phyloP scores from a whole-genome alignment of 2,888 invertebrate species.

The Apotomis betuletana region DNA sequence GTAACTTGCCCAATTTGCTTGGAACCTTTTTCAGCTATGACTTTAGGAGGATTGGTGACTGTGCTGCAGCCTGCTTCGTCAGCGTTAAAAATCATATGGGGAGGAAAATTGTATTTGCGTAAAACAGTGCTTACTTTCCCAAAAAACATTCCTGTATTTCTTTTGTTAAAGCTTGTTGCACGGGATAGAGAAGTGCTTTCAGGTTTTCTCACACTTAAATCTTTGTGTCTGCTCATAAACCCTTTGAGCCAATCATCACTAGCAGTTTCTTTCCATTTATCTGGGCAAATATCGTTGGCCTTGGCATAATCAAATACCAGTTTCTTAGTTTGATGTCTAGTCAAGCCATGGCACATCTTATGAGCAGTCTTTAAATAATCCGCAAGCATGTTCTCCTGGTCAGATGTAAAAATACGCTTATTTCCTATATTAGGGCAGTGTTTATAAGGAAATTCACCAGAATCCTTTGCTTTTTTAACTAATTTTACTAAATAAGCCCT shows the following conservation, averaged over 20 bases:
- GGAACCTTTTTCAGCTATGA: slow-evolving; percentile 42
- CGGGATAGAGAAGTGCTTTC: slow-evolving; percentile 44
- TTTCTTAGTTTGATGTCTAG: slow-evolving; percentile 44
- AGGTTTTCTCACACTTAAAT: slow-evolving; percentile 42
- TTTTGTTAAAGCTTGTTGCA: slow-evolving; percentile 43
- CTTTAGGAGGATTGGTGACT: slow-evolving; percentile 44
- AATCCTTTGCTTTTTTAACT: slow-evolving; percentile 42
- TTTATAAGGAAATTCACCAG: slow-evolving; percentile 36
- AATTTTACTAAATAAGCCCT: slow-evolving; percentile 43
- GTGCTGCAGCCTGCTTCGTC: slow-evolving; percentile 44
- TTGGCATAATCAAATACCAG: slow-evolving; percentile 44
- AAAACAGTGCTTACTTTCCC: slow-evolving; percentile 42
- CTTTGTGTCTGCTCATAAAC: slow-evolving; percentile 42
- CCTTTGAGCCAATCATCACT: slow-evolving; percentile 44
- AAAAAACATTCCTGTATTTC: slow-evolving; percentile 42
- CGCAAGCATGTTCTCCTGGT: slow-evolving; percentile 43
- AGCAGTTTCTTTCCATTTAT: slow-evolving; percentile 42
- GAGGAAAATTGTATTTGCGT: slow-evolving; percentile 33
- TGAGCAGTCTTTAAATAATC: slow-evolving; percentile 45
- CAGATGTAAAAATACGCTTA: slow-evolving; percentile 44
- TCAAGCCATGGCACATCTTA: slow-evolving; percentile 46
- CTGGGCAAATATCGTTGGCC: slow-evolving; percentile 39
- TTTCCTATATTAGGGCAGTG: slow-evolving; percentile 44
- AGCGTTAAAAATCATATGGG: slow-evolving; percentile 41
- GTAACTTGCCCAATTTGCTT: slow-evolving; percentile 45